Evolutionary conservation across 2,113 vertebrate species (phyloP).

Genomic region (Cepphus grylle): DNA sequence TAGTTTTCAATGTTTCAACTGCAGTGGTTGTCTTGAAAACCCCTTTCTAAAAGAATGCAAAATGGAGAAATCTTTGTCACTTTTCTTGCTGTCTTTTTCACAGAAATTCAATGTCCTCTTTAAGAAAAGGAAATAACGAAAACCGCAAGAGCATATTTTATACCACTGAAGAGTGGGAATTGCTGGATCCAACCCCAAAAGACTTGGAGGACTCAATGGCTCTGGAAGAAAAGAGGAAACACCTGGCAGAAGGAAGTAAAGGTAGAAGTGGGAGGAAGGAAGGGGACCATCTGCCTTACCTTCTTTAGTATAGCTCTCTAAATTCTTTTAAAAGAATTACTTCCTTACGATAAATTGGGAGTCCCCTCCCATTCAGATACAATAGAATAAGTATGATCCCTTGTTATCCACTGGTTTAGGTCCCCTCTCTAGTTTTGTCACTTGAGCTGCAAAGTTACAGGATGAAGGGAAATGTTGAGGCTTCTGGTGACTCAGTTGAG

Average conservation of each 20-base stretch:
- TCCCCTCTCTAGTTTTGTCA: neutral
- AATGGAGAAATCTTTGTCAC: neutral
- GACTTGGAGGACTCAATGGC: conserved; percentile 80
- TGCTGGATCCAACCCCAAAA: conserved; percentile 85
- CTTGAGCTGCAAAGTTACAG: neutral
- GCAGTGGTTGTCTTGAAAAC: neutral
- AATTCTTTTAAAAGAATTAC: neutral
- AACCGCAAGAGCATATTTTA: conserved; percentile 89
- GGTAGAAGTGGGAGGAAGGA: conserved; percentile 63
- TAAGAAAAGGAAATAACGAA: conserved; percentile 82
- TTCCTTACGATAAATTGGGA: neutral
- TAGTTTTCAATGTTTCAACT: neutral
- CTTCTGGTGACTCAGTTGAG: neutral
- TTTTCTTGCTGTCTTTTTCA: neutral
- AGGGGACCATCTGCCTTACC: neutral
- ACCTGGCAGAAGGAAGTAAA: conserved; percentile 75
- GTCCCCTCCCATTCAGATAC: neutral
- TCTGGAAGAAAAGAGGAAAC: conserved; percentile 74
- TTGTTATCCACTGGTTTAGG: neutral
- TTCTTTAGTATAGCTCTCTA: neutral
- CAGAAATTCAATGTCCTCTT: conserved; percentile 92
- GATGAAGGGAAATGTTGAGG: neutral
- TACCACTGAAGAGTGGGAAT: conserved; percentile 93
- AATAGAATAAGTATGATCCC: neutral
- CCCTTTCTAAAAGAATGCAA: neutral